phyloP scores from a whole-genome alignment of 2,113 vertebrate genomes.

The Hirundichthys speculiger region DNA sequence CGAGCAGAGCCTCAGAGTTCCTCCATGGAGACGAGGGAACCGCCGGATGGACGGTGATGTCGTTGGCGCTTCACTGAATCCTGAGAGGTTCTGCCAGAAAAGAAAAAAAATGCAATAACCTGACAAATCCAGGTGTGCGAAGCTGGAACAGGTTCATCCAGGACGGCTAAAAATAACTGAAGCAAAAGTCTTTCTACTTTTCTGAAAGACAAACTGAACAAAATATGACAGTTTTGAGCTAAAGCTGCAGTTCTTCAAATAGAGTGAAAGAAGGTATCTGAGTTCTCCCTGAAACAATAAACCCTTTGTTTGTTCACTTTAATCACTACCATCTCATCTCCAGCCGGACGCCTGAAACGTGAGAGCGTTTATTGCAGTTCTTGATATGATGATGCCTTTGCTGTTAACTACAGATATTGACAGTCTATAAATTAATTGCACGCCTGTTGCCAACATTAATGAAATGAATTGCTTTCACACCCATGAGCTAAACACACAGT shows the following conservation, averaged over 20 bases:
- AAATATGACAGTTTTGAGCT: background rate
- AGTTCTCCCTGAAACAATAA: no score
- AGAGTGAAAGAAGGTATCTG: background rate
- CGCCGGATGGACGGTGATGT: no score
- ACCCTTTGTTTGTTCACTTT: background rate
- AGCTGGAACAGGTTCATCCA: no score
- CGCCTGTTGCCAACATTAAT: slow-evolving; percentile 49
- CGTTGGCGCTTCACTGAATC: no score
- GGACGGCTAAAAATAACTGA: no score
- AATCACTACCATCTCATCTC: background rate
- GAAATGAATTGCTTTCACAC: slow-evolving; percentile 52
- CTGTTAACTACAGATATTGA: slow-evolving; percentile 51
- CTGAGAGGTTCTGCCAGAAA: no score
- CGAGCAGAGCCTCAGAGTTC: no score
- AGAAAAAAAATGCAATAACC: no score
- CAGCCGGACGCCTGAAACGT: no score
- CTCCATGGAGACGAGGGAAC: no score
- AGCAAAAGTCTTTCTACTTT: no score
- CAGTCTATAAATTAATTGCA: slow-evolving; percentile 52
- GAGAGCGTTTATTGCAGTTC: slow-evolving; percentile 1
- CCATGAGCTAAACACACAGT: slow-evolving; percentile 52
- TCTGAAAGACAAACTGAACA: background rate
- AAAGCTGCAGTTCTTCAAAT: background rate
- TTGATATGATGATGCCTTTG: slow-evolving; percentile 5
- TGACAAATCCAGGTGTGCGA: no score